phyloP scores from a whole-genome alignment of 2,888 invertebrate species.

The Agrochola lychnidis region DNA sequence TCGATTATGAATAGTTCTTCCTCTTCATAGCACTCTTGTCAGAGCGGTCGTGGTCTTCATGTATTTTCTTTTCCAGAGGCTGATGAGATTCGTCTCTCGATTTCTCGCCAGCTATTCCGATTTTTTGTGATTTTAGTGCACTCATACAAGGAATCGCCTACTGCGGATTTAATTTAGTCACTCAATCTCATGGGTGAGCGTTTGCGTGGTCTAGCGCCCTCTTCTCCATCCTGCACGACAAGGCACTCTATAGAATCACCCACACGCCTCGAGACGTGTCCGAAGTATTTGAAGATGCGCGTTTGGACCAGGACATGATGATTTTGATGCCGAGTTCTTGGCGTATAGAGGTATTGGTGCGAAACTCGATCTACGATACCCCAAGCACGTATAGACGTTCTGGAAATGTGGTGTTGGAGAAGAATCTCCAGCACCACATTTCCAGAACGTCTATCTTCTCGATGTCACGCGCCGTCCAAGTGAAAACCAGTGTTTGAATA shows the following conservation, averaged over 20 bases:
- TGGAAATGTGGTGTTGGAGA: no score
- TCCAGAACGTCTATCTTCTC: neutral
- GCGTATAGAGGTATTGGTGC: neutral
- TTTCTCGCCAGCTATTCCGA: neutral
- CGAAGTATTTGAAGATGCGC: neutral
- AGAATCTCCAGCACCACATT: neutral
- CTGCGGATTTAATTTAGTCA: no score
- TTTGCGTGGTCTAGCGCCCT: neutral
- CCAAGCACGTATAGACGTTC: no score
- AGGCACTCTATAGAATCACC: neutral
- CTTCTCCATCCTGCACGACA: neutral
- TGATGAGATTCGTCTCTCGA: neutral
- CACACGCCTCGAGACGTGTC: neutral
- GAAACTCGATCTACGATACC: neutral
- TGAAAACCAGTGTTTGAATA: neutral
- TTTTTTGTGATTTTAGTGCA: neutral
- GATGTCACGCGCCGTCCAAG: neutral
- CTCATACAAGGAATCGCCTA: neutral
- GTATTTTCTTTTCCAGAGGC: neutral
- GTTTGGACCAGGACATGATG: neutral
- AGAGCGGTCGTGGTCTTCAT: neutral
- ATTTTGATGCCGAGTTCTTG: neutral
- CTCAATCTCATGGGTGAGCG: neutral
- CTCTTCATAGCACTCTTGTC: neutral
- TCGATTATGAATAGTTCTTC: neutral